Evolutionary conservation across 2,888 invertebrate genomes (phyloP).

Genomic region (Pristionchus japonicus): DNA sequence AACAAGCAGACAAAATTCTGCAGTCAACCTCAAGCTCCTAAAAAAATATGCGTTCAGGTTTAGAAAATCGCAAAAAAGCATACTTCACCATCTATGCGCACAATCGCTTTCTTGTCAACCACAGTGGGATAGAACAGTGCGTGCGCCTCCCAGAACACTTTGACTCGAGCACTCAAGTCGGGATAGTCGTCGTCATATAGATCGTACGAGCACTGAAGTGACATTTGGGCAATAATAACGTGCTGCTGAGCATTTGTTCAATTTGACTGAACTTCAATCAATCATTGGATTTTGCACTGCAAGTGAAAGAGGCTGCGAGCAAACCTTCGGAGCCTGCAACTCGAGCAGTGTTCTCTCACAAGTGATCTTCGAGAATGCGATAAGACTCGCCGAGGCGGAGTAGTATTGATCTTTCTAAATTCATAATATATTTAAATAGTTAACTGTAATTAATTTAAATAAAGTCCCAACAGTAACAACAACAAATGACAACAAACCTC

Average conservation of each 20-base stretch:
- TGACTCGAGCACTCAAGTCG: background rate
- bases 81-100: background rate
- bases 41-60: background rate
- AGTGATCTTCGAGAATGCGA: background rate
- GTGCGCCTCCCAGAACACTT: background rate
- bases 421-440: too few relatives aligned
- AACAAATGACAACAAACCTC: background rate
- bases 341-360: background rate
- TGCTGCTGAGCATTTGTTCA: too few relatives aligned
- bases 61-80: background rate
- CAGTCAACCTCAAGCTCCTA: background rate
- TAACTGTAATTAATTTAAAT: too few relatives aligned
- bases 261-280: too few relatives aligned
- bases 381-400: background rate
- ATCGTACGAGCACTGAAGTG: background rate
- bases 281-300: too few relatives aligned
- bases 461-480: too few relatives aligned
- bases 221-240: too few relatives aligned
- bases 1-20: background rate
- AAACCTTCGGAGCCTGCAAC: background rate
- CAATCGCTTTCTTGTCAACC: background rate
- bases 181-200: background rate
- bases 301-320: too few relatives aligned
- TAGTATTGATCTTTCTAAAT: background rate
- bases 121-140: background rate